Evolutionary conservation across 2,797 vertebrate species (phyloP).

Genomic region (Atherinosoma microstoma): DNA sequence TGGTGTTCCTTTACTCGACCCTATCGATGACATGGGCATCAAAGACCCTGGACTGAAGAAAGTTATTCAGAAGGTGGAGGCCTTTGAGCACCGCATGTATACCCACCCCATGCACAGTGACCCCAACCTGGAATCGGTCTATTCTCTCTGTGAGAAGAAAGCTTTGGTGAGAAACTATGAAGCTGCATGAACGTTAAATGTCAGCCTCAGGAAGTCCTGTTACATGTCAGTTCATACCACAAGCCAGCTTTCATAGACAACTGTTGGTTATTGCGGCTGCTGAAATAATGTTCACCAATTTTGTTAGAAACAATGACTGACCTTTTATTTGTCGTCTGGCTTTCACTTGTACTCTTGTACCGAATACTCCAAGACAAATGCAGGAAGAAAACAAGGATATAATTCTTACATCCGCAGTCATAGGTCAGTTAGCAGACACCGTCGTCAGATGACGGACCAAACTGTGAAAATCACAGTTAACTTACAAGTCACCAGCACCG

Average conservation of each 20-base stretch:
- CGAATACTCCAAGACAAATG: constrained; percentile 34
- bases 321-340: constrained; percentile 33
- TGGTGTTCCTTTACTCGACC: constrained; percentile 92
- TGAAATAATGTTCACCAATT: too few relatives aligned
- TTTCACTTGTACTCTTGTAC: not conserved
- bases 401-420: not conserved
- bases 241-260: not conserved
- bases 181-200: constrained; percentile 2
- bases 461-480: not conserved
- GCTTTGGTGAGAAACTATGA: constrained; percentile 86
- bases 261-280: not conserved
- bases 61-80: constrained; percentile 96
- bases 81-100: constrained; percentile 98
- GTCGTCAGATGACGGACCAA: not conserved
- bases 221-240: constrained; percentile 27
- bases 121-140: constrained; percentile 89
- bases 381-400: constrained; percentile 44
- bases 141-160: constrained; percentile 96
- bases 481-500: not conserved
- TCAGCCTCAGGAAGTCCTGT: constrained; percentile 9
- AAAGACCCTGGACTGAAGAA: constrained; percentile 95
- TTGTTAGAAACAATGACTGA: constrained; percentile 12
- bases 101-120: constrained; percentile 96
- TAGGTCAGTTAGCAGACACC: constrained; percentile 12
- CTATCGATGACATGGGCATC: constrained; percentile 98